Base-by-base conservation (phyloP, 2,888 invertebrate genomes). In the Microlaimidae sp. region DNA sequence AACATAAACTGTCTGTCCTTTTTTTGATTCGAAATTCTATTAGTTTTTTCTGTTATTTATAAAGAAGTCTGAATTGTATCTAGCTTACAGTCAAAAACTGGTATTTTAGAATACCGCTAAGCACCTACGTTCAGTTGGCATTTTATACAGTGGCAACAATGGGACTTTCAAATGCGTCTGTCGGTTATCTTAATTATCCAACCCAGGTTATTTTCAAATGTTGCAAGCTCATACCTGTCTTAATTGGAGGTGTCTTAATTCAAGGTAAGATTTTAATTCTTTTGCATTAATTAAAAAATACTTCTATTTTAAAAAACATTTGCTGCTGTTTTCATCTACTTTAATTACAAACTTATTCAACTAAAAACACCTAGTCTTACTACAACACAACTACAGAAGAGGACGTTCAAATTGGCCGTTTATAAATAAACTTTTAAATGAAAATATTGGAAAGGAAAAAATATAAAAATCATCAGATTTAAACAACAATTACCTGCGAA, bases 141-240 rank as follows among this genome's bases (percentile, higher is more conserved):
- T 77, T 84, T 1, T 74, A 92, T 48, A 90, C 92, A 0, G 77
- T 93, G 19, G 88, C 87, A 2, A 93, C 93, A 1, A 93, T 95
- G 88, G 87, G 90, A 0, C 78, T 92, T 58, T 92, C 92, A 1
- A 95, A 95, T 72, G 80, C 89, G 2, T 87, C 92, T 1, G 76
- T 93, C 13, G 89, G 86, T 49, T 90, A 88, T 71, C 76, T 95
- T 13, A 95, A 93, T 72, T 95, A 92, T 72, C 92, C 93, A 0
- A 93, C 92, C 0, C 89, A 90, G 76, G 72, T 93, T 42, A 92
- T 93, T 64, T 95, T 95, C 70, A 93, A 93, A 71, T 90, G 90
- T 70, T 95, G 93, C 72, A 95, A 95, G 71, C 77, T 93, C 0
- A 87, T 93, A 63, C 93, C 93, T 0, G 93, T 93, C 0, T 79